Percentiles rank a stretch among this genome's conserved stretches.
These are phyloP conservation scores for Drosophila pallidifrons DNA, from an alignment of 1,140 invertebrate species.

Conservation along the genomic window DNA sequence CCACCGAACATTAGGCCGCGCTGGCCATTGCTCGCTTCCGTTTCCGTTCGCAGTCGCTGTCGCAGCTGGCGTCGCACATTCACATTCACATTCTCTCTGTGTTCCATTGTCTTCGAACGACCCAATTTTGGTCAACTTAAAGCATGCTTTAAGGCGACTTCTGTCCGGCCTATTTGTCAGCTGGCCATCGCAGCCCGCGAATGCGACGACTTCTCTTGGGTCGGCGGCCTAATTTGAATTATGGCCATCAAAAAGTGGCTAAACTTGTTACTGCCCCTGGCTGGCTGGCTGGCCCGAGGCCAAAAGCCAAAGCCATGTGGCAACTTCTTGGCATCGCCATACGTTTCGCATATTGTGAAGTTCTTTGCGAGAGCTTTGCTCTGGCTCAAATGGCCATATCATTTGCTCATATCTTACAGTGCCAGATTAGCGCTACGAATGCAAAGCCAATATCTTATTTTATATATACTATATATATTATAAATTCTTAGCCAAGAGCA, in stretches of 20 bases:
- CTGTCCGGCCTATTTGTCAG: slow-evolving; percentile 69
- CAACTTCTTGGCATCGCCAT: slow-evolving; percentile 60
- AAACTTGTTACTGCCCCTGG: slow-evolving; percentile 64
- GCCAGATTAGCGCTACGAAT: neutral
- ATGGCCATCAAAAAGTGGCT: slow-evolving; percentile 77
- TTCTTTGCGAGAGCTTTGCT: slow-evolving; percentile 3
- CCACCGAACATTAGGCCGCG: slow-evolving; percentile 76
- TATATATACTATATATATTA: no score
- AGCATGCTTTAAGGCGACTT: slow-evolving; percentile 63
- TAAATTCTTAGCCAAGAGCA: no score
- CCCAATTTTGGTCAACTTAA: slow-evolving; percentile 68
- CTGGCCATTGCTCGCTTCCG: slow-evolving; percentile 71
- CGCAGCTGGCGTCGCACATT: slow-evolving; percentile 26
- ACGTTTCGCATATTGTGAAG: slow-evolving; percentile 23
- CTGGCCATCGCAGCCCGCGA: slow-evolving; percentile 10
- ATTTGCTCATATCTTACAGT: slow-evolving; percentile 33
- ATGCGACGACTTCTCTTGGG: slow-evolving; percentile 2
- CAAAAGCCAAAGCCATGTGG: slow-evolving; percentile 48
- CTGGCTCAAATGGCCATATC: slow-evolving; percentile 25
- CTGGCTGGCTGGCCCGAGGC: slow-evolving; percentile 50
- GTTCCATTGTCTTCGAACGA: slow-evolving; percentile 24
- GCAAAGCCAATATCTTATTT: neutral
- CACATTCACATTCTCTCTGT: neutral
- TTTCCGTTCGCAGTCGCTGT: slow-evolving; percentile 57
- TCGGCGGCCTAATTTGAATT: slow-evolving; percentile 73